These are phyloP conservation scores for Pimephales promelas DNA, from an alignment of 2,113 vertebrate species.

Conservation along the genomic window DNA sequence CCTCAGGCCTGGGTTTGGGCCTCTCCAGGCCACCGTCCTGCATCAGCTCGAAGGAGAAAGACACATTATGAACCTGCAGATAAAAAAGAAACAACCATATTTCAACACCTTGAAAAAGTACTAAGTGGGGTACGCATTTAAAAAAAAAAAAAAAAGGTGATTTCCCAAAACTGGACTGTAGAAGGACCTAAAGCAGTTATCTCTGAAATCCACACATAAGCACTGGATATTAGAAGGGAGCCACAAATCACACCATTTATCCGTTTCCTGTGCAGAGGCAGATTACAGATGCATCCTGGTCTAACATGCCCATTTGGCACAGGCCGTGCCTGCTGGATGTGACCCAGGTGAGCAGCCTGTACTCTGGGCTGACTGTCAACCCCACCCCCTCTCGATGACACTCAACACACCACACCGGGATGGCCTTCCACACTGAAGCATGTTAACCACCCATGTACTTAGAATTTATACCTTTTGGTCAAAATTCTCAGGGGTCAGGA, in stretches of 20 bases:
- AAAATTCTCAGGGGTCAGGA: slow-evolving; percentile 96
- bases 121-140: background rate
- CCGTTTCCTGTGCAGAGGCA: slow-evolving; percentile 87
- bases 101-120: background rate
- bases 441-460: slow-evolving; percentile 65
- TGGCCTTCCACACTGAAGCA: slow-evolving; percentile 57
- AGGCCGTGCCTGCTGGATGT: slow-evolving; percentile 65
- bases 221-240: slow-evolving; percentile 41
- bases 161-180: slow-evolving; percentile 19
- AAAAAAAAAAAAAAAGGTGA: background rate
- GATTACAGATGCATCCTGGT: slow-evolving; percentile 78
- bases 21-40: slow-evolving; percentile 95
- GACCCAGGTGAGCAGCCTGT: slow-evolving; percentile 71
- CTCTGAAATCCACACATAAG: slow-evolving; percentile 38
- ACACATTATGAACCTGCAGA: slow-evolving; percentile 90
- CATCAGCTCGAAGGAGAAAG: slow-evolving; percentile 97
- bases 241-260: slow-evolving; percentile 75
- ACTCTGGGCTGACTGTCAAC: slow-evolving; percentile 63
- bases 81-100: slow-evolving; percentile 27
- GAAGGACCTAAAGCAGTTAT: slow-evolving; percentile 17
- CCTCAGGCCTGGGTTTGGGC: slow-evolving; percentile 94
- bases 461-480: slow-evolving; percentile 82
- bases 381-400: slow-evolving; percentile 9
- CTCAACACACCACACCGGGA: slow-evolving; percentile 10
- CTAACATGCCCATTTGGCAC: slow-evolving; percentile 68